Base-by-base conservation (phyloP, 2,888 invertebrate species). In the Clunio marinus region DNA sequence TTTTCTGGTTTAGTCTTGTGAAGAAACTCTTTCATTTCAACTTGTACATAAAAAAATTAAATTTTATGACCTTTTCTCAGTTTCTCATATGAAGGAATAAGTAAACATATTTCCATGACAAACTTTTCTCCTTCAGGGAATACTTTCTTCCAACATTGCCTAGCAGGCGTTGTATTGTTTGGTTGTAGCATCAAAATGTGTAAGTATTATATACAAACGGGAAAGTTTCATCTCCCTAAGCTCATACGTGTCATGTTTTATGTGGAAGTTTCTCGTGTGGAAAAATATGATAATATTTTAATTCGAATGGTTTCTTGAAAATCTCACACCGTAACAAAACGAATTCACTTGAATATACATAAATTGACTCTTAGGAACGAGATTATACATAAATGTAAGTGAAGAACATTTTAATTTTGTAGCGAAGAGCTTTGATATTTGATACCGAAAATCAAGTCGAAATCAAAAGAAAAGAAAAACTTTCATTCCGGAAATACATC, bases 261-360 rank as follows among this genome's bases (percentile, higher is more conserved):
- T 22, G 17, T 51, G 51, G 22, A 51, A 22, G 2, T 51, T 51
- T 51, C 8, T 41, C 41, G 41, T 51, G 51, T 51, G 51, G 51
- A 51, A 51, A 51, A 51, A 51, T 51, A n/a, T 51, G 51, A 51
- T 51, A 51, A 51, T 51, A 51, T 51, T 51, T 51, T 51, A 51
- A 51, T 51, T 51, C 22, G 20, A 22, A 22, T 8, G n/a, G 22
- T 22, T 51, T 51, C 51, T 22, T 22, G 35, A 51, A 17, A 15
- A 41, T n/a, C 10, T 41, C 41, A 41, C n/a, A 15, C 10, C 10
- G 15, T 41, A n/a, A 15, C 10, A 41, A n/a, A 41, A 13, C 7
- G n/a, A n/a, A n/a, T n/a, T n/a, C n/a, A n/a, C n/a, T n/a, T n/a
- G n/a, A n/a, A n/a, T n/a, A n/a, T n/a, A n/a, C n/a, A n/a, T n/a